Base-by-base conservation (phyloP, 1,140 invertebrate species). In the Drosophila sturtevanti region DNA sequence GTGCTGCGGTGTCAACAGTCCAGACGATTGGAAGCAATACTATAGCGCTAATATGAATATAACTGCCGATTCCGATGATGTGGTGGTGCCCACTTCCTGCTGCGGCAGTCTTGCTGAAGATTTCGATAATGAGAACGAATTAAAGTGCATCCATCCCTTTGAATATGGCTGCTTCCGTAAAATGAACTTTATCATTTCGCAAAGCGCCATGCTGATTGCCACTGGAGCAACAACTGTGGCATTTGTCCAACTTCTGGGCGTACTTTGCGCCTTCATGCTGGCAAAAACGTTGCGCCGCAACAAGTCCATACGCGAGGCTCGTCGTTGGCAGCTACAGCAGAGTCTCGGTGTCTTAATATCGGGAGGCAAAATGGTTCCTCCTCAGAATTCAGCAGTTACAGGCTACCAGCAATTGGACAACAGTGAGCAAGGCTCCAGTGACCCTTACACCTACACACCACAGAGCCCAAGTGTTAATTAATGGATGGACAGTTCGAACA, bases 241-340 rank as follows among this genome's bases (percentile, higher is more conserved):
- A 35, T 94, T 97, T 81, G 95, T 97, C 81, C 96, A 98, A 96
- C 90, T 98, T 41, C 93, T 97, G 76, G 97, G 97, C 58, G 95
- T 98, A 16, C 93, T 97, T 63, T 98, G 97, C 81, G 96, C 97
- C 3, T 96, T 96, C 90, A 96, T 96, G 92, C 92, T 98, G 87
- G 97, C 96, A 52, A 95, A 95, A 79, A 95, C 96, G 0, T 95
- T 98, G 78, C 95, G 96, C 69, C 95, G 95, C 77, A 95, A 97
- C 71, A 96, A 96, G 85, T 95, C 94, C 1, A 94, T 96, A 72
- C 93, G 94, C 44, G 95, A 95, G 76, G 94, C 94, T 55, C 94
- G 95, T 48, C 93, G 94, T 34, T 95, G 95, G 94, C 94, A 96
- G 92, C 89, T 94, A n/a, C 92, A 94, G 51, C 93, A 94, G 67